Evolutionary conservation across 2,113 vertebrate genomes (phyloP), one percentile per base, ranked within the genome.

Genomic region (Acanthisitta chloris): DNA sequence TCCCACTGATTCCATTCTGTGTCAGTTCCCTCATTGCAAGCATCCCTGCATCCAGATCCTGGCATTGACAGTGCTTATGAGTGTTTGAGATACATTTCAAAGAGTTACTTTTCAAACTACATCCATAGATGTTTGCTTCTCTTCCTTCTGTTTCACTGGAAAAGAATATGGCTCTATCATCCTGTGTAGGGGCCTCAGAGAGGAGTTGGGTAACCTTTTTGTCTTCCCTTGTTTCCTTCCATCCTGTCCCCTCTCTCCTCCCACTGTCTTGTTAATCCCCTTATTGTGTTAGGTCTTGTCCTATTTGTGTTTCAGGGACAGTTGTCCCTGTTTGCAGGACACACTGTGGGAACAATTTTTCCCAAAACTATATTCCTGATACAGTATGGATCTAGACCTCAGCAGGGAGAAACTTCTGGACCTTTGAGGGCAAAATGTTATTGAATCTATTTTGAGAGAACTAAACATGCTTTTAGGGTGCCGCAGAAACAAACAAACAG

Each of bases 21-120:
- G 31, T 6, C 0, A 0, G 1, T 54, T 21, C 31, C 16, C 19
- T 19, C 1, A 0, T 23, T 70, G 62, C 67, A 38, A 17, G 9
- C 42, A 20, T 18, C 15, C 45, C 33, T 19, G 54, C 48, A 1
- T 6, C 17, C 55, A 1, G 51, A 33, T 17, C 69, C 49, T 36
- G 73, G 1, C 38, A 1, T 43, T 77, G 18, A 4, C 26, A 9
- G 43, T 4, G 38, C 36, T 34, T n/a, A 12, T 16, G 38, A 25
- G 17, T 7, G 5, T 13, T 36, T 14, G 7, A 33, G 55, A 4
- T 7, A 13, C 1, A 2, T 59, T 87, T 85, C 10, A 4, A 14
- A 77, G 45, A 12, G 21, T 1, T 70, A 8, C 18, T 69, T 10
- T 34, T 78, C 43, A 36, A 21, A 4, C 57, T 6, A 23, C 33